phyloP scores from a whole-genome alignment of 2,113 vertebrate species.

The Pelodiscus sinensis region DNA sequence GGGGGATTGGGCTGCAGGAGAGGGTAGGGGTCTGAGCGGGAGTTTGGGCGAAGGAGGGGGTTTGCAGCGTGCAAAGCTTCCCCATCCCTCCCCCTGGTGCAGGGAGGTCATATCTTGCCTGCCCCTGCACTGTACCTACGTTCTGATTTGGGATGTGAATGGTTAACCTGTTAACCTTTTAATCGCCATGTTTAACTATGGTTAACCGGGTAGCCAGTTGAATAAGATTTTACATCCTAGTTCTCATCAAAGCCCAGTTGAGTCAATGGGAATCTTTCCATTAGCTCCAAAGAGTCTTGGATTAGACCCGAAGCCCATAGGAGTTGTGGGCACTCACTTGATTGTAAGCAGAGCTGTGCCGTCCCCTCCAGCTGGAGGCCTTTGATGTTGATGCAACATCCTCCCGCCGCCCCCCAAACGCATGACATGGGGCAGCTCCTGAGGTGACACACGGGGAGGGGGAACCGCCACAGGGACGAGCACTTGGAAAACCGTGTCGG shows the following conservation, averaged over 20 bases:
- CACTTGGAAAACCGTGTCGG: neutral
- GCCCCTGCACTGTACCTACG: too few species aligned
- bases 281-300: neutral
- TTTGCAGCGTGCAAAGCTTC: too few species aligned
- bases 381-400: neutral
- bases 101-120: too few species aligned
- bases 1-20: too few species aligned
- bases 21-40: too few species aligned
- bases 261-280: neutral
- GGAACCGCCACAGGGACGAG: neutral
- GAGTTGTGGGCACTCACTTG: neutral
- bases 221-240: neutral
- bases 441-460: rapidly evolving
- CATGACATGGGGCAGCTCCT: neutral
- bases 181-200: too few species aligned
- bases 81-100: too few species aligned
- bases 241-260: neutral
- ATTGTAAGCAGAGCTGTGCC: neutral
- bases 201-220: too few species aligned
- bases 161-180: too few species aligned
- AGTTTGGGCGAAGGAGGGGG: too few species aligned
- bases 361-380: neutral
- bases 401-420: neutral
- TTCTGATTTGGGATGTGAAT: too few species aligned
- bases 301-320: neutral